Evolutionary conservation across 2,113 vertebrate species (phyloP), one percentile per base, ranked within the genome.

Genomic region (Bubo blakistoni): DNA sequence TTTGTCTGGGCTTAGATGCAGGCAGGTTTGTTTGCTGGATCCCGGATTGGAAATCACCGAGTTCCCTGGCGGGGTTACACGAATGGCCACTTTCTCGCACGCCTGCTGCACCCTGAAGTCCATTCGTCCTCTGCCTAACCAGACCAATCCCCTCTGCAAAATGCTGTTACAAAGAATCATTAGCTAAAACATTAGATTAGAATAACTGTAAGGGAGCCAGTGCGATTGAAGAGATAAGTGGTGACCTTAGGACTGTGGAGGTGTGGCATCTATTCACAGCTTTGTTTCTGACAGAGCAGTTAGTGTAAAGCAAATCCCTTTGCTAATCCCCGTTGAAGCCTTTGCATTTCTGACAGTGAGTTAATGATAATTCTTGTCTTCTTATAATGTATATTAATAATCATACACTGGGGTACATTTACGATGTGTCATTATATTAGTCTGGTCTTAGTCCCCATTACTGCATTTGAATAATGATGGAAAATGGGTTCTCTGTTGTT

Each of bases 1-100:
- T 34, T 65, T 27, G 34, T 34, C 16, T 8, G 29, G 27, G 54
- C n/a, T 61, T 6, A 9, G 34, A 5, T 7, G 38, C 62, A 5
- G 71, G 46, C 63, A 13, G 44, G 40, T 44, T 82, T 7, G 7
- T 49, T 34, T 15, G 36, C 40, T 7, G 63, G 20, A 7, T 74
- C 16, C 42, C 63, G 1, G 1, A 0, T 2, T 2, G 44, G 38
- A 15, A n/a, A 14, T 18, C 9, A 5, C n/a, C 13, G 2, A 6
- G 30, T 2, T 36, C 25, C 16, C 25, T 25, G 67, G 26, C 10
- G 6, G 38, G 6, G 54, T 0, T 40, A 16, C 4, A 25, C 1
- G 3, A 40, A 34, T 1, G 32, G 67, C 21, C 4, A 0, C 38
- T 13, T 22, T 8, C 32, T 10, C 34, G 1, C 34, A 0, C 0